phyloP scores from a whole-genome alignment of 2,888 invertebrate genomes.

The Dorcus hopei region DNA sequence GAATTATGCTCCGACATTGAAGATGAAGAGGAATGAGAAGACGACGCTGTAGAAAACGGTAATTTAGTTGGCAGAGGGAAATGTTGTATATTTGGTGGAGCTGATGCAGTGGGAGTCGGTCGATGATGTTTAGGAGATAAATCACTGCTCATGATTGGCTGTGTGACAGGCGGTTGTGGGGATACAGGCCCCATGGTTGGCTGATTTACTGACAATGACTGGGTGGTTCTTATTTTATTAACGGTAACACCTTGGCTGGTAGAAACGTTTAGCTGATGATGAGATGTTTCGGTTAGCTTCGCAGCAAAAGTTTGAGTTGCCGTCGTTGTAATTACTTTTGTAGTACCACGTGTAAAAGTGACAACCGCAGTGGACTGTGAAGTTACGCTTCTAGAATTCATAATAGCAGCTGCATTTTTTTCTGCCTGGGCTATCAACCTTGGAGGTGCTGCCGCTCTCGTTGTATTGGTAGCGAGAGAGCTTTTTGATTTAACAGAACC shows the following conservation, averaged over 20 bases:
- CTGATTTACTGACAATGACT: slow-evolving; percentile 26
- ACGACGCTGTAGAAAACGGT: slow-evolving; percentile 21
- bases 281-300: slow-evolving; percentile 60
- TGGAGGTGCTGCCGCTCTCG: slow-evolving; percentile 46
- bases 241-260: slow-evolving; percentile 22
- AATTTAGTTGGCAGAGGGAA: slow-evolving; percentile 37
- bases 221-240: slow-evolving; percentile 20
- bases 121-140: slow-evolving; percentile 42
- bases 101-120: slow-evolving; percentile 45
- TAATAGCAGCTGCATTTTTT: slow-evolving; percentile 47
- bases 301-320: slow-evolving; percentile 72
- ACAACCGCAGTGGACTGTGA: slow-evolving; percentile 47
- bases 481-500: slow-evolving; percentile 38
- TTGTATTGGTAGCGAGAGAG: slow-evolving; percentile 29
- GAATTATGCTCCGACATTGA: slow-evolving; percentile 32
- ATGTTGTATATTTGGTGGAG: slow-evolving; percentile 48
- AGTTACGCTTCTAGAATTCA: slow-evolving; percentile 25
- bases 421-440: slow-evolving; percentile 58
- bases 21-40: slow-evolving; percentile 38
- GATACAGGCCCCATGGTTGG: slow-evolving; percentile 37
- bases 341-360: slow-evolving; percentile 25
- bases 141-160: slow-evolving; percentile 28
- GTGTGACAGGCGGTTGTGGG: slow-evolving; percentile 27
- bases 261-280: slow-evolving; percentile 26
- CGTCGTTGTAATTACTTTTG: slow-evolving; percentile 35